These are phyloP conservation scores for Bos javanicus DNA, from an alignment of 2,113 vertebrate species.

Conservation along the genomic window DNA sequence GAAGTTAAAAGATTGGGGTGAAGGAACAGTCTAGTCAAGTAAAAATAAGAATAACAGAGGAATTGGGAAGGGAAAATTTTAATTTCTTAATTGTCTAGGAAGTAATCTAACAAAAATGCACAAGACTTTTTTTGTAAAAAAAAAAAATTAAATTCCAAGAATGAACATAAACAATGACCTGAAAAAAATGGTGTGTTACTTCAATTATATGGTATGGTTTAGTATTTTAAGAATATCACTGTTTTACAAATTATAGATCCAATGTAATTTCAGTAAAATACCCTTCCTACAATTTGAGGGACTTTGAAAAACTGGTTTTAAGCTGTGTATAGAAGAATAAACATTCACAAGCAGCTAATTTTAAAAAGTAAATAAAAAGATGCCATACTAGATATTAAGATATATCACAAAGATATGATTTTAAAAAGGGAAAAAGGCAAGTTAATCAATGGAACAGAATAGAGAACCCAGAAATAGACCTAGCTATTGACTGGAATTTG, in stretches of 20 bases:
- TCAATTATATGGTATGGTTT: not conserved
- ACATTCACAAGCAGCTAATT: not conserved
- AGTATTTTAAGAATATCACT: not conserved
- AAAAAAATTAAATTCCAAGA: not conserved
- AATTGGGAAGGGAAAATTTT: not conserved
- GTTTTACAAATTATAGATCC: not conserved
- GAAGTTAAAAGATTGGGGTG: not conserved
- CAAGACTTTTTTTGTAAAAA: not conserved
- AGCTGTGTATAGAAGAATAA: not conserved
- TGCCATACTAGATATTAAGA: not conserved
- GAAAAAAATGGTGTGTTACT: not conserved
- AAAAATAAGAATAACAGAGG: not conserved
- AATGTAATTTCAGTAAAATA: not conserved
- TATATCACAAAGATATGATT: not conserved
- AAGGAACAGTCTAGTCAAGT: not conserved
- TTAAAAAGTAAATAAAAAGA: not conserved
- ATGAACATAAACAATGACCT: not conserved
- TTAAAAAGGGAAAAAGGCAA: not conserved
- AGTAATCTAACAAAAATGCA: slow-evolving; percentile 5
- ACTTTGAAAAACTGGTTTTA: not conserved
- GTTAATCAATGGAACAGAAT: not conserved
- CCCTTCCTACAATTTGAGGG: not conserved
- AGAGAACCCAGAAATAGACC: not conserved
- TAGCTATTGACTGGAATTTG: not conserved
- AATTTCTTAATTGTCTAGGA: not conserved